Evolutionary conservation across 2,113 vertebrate species (phyloP).

Genomic region (Oreochromis tanganicae): DNA sequence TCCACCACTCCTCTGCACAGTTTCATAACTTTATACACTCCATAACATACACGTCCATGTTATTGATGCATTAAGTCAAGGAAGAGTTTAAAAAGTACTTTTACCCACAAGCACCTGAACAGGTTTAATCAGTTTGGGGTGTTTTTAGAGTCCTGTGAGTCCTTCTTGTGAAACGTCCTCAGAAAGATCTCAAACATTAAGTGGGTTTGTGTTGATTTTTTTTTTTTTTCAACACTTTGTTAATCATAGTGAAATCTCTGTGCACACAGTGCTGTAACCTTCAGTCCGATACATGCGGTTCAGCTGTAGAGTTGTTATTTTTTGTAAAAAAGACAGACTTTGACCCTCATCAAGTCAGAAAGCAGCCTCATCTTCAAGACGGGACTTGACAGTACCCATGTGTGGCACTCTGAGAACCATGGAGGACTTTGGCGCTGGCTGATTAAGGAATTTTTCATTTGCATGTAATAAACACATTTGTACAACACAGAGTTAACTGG

Average conservation of each 20-base stretch:
- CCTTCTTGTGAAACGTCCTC: background rate
- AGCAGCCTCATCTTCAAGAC: background rate
- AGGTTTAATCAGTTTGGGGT: rapidly evolving
- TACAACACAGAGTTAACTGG: background rate
- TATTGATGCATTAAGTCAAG: background rate
- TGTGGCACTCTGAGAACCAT: background rate
- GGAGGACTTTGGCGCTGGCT: background rate
- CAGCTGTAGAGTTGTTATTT: background rate
- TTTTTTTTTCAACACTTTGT: background rate
- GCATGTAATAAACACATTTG: background rate
- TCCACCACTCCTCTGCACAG: rapidly evolving
- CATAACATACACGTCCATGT: background rate
- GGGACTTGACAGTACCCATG: background rate
- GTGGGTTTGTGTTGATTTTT: background rate
- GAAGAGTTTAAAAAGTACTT: background rate
- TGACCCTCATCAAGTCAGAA: background rate
- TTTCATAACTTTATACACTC: too few relatives aligned
- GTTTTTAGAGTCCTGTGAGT: background rate
- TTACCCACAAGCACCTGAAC: background rate
- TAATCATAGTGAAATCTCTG: background rate
- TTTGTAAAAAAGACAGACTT: background rate
- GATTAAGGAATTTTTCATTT: rapidly evolving
- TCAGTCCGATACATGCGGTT: background rate
- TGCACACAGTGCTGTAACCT: background rate
- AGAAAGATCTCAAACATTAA: background rate